phyloP scores from a whole-genome alignment of 1,140 invertebrate genomes.

The Argopecten irradians region DNA sequence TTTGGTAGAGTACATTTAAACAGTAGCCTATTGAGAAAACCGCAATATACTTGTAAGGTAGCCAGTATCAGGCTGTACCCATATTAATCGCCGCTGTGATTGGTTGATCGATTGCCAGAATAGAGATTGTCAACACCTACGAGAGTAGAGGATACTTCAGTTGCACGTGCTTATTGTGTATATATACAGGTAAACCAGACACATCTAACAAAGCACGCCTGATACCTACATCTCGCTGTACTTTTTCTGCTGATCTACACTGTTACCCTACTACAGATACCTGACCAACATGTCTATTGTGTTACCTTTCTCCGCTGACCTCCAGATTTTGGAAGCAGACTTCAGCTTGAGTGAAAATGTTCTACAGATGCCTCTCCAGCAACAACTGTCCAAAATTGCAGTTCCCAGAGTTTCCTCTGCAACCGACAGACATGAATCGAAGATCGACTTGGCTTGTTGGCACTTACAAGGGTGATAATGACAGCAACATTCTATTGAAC shows the following conservation, averaged over 20 bases:
- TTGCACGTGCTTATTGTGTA: background rate
- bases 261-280: background rate
- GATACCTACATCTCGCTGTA: constrained; percentile 4
- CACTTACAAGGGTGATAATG: background rate
- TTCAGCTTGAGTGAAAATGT: background rate
- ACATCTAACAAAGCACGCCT: background rate
- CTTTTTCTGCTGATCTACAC: constrained; percentile 7
- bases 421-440: background rate
- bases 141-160: background rate
- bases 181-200: background rate
- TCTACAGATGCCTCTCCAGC: background rate
- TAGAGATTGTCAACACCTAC: background rate
- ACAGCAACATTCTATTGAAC: background rate
- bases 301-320: background rate
- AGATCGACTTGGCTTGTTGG: background rate
- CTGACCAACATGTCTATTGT: constrained; percentile 16
- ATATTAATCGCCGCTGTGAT: background rate
- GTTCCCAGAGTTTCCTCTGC: background rate
- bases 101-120: background rate
- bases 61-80: background rate
- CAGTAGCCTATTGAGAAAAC: background rate
- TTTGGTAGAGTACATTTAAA: background rate
- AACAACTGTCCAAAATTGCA: background rate
- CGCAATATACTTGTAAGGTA: background rate
- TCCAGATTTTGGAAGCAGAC: background rate